Evolutionary conservation across 2,113 vertebrate species (phyloP).

Genomic region (Melanerpes formicivorus): DNA sequence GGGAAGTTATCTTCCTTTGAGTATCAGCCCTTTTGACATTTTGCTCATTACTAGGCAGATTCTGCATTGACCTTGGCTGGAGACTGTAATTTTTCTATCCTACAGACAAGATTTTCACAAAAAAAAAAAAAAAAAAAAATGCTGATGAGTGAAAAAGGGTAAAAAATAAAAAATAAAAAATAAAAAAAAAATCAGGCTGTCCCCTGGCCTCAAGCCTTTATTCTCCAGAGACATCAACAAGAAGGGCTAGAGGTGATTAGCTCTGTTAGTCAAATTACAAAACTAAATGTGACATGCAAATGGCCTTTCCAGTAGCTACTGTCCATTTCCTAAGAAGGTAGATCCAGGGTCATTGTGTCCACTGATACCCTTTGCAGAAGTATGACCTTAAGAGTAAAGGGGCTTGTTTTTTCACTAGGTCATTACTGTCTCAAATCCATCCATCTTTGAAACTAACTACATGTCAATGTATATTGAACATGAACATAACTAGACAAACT

Average conservation of each 20-base stretch:
- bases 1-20: not conserved
- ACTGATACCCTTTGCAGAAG: not conserved
- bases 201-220: not conserved
- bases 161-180: not conserved
- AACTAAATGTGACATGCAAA: not conserved
- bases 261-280: not conserved
- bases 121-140: not conserved
- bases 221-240: not conserved
- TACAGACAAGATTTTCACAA: not conserved
- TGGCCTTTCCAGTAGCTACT: not conserved
- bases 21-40: slow-evolving; percentile 7
- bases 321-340: not conserved
- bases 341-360: not conserved
- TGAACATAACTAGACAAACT: not conserved
- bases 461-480: not conserved
- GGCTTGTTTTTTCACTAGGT: not conserved
- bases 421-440: not conserved
- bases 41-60: not conserved
- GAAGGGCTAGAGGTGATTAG: not conserved
- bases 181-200: not conserved
- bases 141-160: not conserved
- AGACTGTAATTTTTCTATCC: not conserved
- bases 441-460: not conserved
- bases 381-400: not conserved
- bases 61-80: not conserved